A percentile compares a stretch with the other conserved stretches of the same genome.
phyloP scores from a whole-genome alignment of 2,113 vertebrate species.

The Rhinoptilus africanus region DNA sequence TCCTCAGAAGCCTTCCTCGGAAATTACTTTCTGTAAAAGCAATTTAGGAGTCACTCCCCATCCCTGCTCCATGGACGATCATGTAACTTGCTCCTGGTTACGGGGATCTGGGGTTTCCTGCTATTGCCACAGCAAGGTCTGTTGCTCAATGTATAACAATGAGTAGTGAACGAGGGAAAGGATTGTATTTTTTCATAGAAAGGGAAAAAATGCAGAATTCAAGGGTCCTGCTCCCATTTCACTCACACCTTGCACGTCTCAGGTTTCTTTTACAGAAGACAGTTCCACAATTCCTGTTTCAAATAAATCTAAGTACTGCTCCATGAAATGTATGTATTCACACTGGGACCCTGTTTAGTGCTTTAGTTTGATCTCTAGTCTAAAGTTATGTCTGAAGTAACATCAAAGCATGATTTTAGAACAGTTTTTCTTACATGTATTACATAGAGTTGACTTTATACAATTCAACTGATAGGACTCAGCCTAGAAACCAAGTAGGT shows the following conservation, averaged over 20 bases:
- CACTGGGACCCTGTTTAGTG: conserved; percentile 25
- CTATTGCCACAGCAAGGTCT: not conserved
- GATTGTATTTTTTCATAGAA: not conserved
- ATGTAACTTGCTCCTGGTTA: conserved; percentile 4
- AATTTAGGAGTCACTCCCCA: not conserved
- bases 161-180: not conserved
- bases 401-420: conserved; percentile 54
- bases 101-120: not conserved
- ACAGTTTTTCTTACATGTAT: conserved; percentile 34
- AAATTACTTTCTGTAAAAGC: conserved; percentile 44
- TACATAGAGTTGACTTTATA: conserved; percentile 22
- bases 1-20: not conserved
- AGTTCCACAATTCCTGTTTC: too few species aligned
- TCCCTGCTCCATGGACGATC: not conserved
- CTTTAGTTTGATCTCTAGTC: conserved; percentile 32
- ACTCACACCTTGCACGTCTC: fast-evolving
- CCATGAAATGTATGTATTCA: not conserved
- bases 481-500: conserved; percentile 9
- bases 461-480: not conserved
- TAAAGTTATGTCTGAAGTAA: conserved; percentile 42
- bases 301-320: not conserved
- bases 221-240: not conserved
- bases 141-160: not conserved
- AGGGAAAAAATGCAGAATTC: not conserved
- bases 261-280: not conserved